These are phyloP conservation scores for Steatornis caripensis DNA, from an alignment of 2,113 vertebrate species.

Conservation along the genomic window DNA sequence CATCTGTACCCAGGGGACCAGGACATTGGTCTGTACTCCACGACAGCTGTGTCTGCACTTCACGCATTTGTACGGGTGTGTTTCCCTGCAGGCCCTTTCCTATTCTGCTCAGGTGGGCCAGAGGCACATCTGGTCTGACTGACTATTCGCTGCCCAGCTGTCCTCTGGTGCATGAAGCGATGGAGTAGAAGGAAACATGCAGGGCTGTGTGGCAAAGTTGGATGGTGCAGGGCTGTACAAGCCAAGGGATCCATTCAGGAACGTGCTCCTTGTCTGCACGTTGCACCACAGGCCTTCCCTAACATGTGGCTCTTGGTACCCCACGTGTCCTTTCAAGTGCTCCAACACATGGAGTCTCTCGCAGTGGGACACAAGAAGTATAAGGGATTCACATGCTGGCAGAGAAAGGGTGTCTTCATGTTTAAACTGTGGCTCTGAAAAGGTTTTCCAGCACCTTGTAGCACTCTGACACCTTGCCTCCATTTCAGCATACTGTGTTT, in stretches of 20 bases:
- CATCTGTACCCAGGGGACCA: neutral
- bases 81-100: neutral
- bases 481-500: neutral
- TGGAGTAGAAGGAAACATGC: neutral
- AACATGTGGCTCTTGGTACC: neutral
- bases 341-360: neutral
- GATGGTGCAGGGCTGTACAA: neutral
- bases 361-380: neutral
- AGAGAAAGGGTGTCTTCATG: neutral
- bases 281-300: neutral
- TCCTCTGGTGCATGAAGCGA: neutral
- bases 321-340: neutral
- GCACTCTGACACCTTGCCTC: neutral
- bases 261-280: fast-evolving
- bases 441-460: neutral
- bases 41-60: neutral
- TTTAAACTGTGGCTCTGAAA: neutral
- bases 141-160: neutral
- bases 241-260: neutral
- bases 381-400: neutral
- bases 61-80: neutral
- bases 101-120: neutral
- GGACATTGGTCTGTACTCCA: neutral
- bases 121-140: neutral
- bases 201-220: neutral